Evolutionary conservation across 53 echinoderm and acorn worm genomes (phyloP), one percentile per base, ranked within the genome.

Genomic region (Zoroaster sp.): DNA sequence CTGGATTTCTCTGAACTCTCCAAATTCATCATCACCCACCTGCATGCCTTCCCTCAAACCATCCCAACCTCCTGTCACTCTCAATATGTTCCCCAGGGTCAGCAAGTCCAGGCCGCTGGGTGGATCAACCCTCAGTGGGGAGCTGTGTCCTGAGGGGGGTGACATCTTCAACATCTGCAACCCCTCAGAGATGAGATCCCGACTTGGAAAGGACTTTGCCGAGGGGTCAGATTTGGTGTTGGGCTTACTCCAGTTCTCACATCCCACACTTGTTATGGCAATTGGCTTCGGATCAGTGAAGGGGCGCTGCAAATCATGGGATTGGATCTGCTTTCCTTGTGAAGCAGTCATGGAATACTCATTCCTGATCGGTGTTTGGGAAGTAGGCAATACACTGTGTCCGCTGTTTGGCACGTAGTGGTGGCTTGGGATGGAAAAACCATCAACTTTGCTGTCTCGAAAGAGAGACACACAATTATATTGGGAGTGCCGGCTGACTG

Each of bases 101-200:
- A 81, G 8, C 42, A 41, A 66, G 40, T 40, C 43, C 15, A 43
- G 68, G 3, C 67, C 67, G 11, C 43, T 15, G 31, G 32, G 66
- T 11, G 59, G 55, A 18, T 63, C 59, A 59, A 2, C 63, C 33
- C 65, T 36, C 42, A 67, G 33, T 14, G 81, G 81, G 41, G 81
- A 81, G 66, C 81, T 81, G 44, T 81, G 81, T 28, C 49, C 21
- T 5, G 85, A 85, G 0, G 69, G 71, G 10, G 71, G 85, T 4
- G 85, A 47, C 85, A 85, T 85, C 71, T 71, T 43, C 13, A 85
- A 35, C 49, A 70, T 40, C 71, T 47, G 69, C 20, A 85, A 69
- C n/a, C 85, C 71, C 1, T 20, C 38, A 4, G 71, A 45, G 30
- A 81, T 81, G 31, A 81, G 43, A 28, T 81, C 81, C 81, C 43